phyloP scores from a whole-genome alignment of 2,888 invertebrate genomes.

The Eucriotettix oculatus region DNA sequence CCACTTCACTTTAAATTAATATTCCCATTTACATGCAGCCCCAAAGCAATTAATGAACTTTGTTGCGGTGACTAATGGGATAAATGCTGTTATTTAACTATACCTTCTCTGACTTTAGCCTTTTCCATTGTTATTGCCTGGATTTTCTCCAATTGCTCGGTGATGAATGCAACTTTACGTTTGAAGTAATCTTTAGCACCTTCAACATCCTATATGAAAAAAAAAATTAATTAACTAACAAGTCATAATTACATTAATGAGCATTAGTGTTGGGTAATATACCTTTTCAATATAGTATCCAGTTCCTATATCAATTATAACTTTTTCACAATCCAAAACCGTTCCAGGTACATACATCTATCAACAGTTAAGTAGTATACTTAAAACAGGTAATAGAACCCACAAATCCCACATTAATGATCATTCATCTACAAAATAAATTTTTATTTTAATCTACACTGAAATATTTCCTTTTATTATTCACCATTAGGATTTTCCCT shows the following conservation, averaged over 20 bases:
- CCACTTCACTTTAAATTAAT: no score
- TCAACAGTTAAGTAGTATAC: conserved; percentile 3
- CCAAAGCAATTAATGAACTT: no score
- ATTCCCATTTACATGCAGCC: no score
- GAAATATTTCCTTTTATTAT: no score
- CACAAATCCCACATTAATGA: no score
- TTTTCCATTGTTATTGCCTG: conserved; percentile 71
- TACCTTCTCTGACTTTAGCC: conserved; percentile 52
- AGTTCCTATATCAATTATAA: conserved; percentile 90
- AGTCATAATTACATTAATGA: conserved; percentile 1
- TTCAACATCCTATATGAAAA: conserved; percentile 51
- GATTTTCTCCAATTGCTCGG: conserved; percentile 89
- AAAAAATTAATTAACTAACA: conserved; percentile 9
- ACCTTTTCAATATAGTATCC: conserved; percentile 94
- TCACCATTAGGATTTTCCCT: no score
- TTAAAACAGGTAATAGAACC: not conserved
- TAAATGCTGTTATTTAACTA: not conserved
- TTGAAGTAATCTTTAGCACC: conserved; percentile 85
- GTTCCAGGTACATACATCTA: conserved; percentile 90
- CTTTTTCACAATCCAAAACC: conserved; percentile 66
- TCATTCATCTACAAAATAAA: no score
- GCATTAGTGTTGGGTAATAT: conserved; percentile 13
- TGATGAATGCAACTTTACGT: conserved; percentile 76
- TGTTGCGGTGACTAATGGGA: no score
- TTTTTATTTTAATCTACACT: no score